phyloP scores from a whole-genome alignment of 2,888 invertebrate species.

The Nycteola revayana region DNA sequence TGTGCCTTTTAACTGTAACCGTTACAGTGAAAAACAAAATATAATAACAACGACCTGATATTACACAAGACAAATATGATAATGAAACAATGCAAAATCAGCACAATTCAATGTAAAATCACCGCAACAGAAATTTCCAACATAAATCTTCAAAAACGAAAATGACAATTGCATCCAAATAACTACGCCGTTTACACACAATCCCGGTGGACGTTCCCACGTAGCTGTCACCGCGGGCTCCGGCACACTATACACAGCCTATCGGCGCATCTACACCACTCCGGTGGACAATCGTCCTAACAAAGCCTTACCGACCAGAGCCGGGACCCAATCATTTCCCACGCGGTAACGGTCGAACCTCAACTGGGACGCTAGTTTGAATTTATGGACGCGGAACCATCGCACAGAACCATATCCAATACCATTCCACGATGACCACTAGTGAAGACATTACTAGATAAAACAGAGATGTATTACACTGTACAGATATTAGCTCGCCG shows the following conservation, averaged over 20 bases:
- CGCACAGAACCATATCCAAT: constrained; percentile 55
- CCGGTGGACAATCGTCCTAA: constrained; percentile 80
- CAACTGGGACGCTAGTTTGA: constrained; percentile 70
- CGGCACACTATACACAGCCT: constrained; percentile 53
- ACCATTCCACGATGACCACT: constrained; percentile 44
- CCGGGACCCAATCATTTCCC: constrained; percentile 76
- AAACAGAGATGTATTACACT: constrained; percentile 59
- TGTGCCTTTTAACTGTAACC: neutral
- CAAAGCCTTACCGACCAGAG: constrained; percentile 70
- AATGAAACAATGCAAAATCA: neutral
- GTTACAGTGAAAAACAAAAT: no score
- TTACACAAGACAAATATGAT: no score
- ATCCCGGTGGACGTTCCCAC: constrained; percentile 70
- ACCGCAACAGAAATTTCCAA: constrained; percentile 20
- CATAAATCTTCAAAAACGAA: constrained; percentile 42
- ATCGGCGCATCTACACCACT: constrained; percentile 76
- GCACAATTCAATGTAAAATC: constrained; percentile 12
- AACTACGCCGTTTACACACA: constrained; percentile 59
- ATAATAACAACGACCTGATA: no score
- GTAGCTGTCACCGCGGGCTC: constrained; percentile 72
- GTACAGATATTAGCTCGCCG: constrained; percentile 40
- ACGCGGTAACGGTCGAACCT: constrained; percentile 77
- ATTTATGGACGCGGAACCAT: constrained; percentile 67
- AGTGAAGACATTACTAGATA: constrained; percentile 43
- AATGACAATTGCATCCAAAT: constrained; percentile 57